phyloP scores from a whole-genome alignment of 2,113 vertebrate species.

The Pao palembangensis region DNA sequence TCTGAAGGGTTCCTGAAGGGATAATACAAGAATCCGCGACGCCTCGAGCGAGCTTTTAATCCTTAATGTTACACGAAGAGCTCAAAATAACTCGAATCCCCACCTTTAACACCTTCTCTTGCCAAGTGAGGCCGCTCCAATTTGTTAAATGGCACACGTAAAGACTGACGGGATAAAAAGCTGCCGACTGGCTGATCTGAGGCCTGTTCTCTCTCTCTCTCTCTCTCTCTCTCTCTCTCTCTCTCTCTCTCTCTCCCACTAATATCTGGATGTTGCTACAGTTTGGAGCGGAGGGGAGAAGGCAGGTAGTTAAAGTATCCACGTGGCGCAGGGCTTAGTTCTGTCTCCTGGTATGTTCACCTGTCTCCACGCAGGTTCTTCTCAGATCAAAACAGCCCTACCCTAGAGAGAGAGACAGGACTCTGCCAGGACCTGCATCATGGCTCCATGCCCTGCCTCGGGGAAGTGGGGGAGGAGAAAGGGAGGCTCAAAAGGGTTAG shows the following conservation, averaged over 20 bases:
- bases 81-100: slow-evolving; percentile 61
- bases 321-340: slow-evolving; percentile 37
- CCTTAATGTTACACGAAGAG: slow-evolving; percentile 60
- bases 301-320: slow-evolving; percentile 55
- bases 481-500: slow-evolving; percentile 24
- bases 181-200: slow-evolving; percentile 29
- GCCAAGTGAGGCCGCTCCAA: slow-evolving; percentile 28
- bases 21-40: slow-evolving; percentile 45
- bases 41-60: slow-evolving; percentile 56
- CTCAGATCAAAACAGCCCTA: slow-evolving; percentile 31
- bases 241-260: neutral
- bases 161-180: slow-evolving; percentile 33
- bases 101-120: slow-evolving; percentile 23
- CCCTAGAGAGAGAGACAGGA: slow-evolving; percentile 33
- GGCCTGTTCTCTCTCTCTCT: slow-evolving; percentile 31
- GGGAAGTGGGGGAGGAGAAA: slow-evolving; percentile 32
- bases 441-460: slow-evolving; percentile 62
- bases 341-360: slow-evolving; percentile 76
- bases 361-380: slow-evolving; percentile 63
- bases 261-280: too few species aligned
- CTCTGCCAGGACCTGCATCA: slow-evolving; percentile 70
- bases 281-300: neutral
- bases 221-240: too few species aligned
- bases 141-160: slow-evolving; percentile 32
- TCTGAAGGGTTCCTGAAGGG: slow-evolving; percentile 30